Percentiles rank a stretch among this genome's conserved stretches.
Evolutionary conservation across 2,113 vertebrate genomes (phyloP).

Genomic region (Panurus biarmicus): DNA sequence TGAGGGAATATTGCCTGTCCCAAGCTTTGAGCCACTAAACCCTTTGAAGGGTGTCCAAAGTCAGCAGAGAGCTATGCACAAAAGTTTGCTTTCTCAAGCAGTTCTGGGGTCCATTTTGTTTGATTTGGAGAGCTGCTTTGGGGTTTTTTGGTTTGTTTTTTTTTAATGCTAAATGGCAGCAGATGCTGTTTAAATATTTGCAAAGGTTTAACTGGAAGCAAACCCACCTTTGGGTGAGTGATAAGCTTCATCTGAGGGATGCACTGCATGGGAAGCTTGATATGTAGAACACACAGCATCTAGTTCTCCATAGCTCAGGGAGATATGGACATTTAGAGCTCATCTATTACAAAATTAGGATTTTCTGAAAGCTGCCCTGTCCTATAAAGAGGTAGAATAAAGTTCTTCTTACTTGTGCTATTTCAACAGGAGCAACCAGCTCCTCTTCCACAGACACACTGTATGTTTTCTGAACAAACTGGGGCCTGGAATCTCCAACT

Average conservation of each 20-base stretch:
- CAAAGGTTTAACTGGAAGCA: neutral
- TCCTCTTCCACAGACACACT: conserved; percentile 65
- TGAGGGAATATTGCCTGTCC: neutral
- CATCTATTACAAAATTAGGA: neutral
- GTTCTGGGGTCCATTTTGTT: neutral
- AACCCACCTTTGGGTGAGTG: neutral
- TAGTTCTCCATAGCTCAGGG: neutral
- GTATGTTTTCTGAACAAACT: conserved; percentile 62
- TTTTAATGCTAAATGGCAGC: neutral
- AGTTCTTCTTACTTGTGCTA: conserved; percentile 56
- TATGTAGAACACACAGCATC: neutral
- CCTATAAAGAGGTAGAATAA: neutral
- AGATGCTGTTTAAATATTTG: neutral
- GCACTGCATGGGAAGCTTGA: neutral
- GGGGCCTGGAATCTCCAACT: conserved; percentile 61
- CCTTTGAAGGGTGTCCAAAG: neutral
- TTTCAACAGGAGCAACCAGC: conserved; percentile 6
- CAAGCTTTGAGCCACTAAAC: neutral
- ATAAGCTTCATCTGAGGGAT: neutral
- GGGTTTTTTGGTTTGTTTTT: neutral
- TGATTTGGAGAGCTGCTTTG: neutral
- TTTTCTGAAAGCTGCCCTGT: neutral
- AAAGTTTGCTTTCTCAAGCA: neutral
- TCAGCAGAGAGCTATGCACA: neutral
- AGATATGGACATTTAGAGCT: neutral